These are phyloP conservation scores for Nowickia ferox DNA, from an alignment of 2,888 invertebrate genomes.

Conservation along the genomic window DNA sequence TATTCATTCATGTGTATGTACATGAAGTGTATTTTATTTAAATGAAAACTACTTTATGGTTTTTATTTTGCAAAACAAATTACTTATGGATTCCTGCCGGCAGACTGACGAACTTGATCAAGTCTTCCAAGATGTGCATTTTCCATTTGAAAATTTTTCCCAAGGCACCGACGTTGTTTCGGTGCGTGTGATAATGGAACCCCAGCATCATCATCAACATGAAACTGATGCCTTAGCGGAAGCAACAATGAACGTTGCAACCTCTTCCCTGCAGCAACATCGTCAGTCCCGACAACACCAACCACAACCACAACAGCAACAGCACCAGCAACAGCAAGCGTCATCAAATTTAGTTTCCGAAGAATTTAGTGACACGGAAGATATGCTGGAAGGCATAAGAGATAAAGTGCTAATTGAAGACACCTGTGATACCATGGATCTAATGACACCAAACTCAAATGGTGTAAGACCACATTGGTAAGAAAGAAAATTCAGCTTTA, in stretches of 20 bases:
- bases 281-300: conserved; percentile 44
- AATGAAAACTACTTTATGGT: no score
- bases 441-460: conserved; percentile 76
- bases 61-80: no score
- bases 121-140: conserved; percentile 80
- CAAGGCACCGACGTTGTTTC: conserved; percentile 72
- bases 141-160: conserved; percentile 80
- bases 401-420: conserved; percentile 84
- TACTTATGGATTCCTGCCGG: no score
- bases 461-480: conserved; percentile 78
- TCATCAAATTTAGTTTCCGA: conserved; percentile 74
- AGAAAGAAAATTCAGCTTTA: conserved; percentile 1
- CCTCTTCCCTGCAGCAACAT: conserved; percentile 47
- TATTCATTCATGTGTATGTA: no score
- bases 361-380: conserved; percentile 94
- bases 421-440: conserved; percentile 81
- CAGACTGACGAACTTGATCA: conserved; percentile 75
- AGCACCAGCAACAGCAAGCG: conserved; percentile 52
- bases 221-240: conserved; percentile 57
- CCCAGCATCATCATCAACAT: conserved; percentile 59
- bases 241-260: conserved; percentile 49
- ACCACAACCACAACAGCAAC: conserved; percentile 42
- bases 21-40: no score
- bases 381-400: conserved; percentile 93
- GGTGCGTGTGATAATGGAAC: conserved; percentile 68